Evolutionary conservation across 2,888 invertebrate genomes (phyloP).

Genomic region (Fabriciana adippe): DNA sequence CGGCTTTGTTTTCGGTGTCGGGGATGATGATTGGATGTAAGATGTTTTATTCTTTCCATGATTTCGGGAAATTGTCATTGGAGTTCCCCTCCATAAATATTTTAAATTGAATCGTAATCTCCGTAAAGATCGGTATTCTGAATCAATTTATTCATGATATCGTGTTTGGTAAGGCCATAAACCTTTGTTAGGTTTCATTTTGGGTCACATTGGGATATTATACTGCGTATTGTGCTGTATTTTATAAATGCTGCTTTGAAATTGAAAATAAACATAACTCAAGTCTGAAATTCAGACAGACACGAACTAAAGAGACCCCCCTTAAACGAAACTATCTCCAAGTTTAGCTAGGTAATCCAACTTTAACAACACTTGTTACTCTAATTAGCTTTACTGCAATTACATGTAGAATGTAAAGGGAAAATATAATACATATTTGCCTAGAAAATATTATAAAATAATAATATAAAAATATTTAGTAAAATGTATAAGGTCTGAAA

Average conservation of each 20-base stretch:
- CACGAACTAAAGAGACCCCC: slow-evolving; percentile 25
- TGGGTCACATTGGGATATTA: not conserved
- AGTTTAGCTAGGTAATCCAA: slow-evolving; percentile 36
- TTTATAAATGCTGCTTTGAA: not conserved
- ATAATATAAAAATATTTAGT: too few species aligned
- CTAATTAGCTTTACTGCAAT: slow-evolving; percentile 29
- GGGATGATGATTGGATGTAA: slow-evolving; percentile 15
- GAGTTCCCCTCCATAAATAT: slow-evolving; percentile 21
- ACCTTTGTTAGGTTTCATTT: slow-evolving; percentile 11
- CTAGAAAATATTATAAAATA: too few species aligned
- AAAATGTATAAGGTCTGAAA: too few species aligned
- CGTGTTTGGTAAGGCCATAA: slow-evolving; percentile 11
- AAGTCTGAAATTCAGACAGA: slow-evolving; percentile 7
- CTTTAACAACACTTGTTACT: slow-evolving; percentile 28
- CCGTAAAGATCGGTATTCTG: slow-evolving; percentile 13
- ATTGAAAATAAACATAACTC: slow-evolving; percentile 7
- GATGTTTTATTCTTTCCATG: slow-evolving; percentile 12
- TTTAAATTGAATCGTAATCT: slow-evolving; percentile 27
- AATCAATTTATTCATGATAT: slow-evolving; percentile 23
- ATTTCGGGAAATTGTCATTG: slow-evolving; percentile 4
- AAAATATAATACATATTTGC: not conserved
- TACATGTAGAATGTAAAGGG: slow-evolving; percentile 25
- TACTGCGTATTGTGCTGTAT: not conserved
- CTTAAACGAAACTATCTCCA: slow-evolving; percentile 32
- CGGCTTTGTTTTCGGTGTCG: slow-evolving; percentile 48